These are phyloP conservation scores for Hyperoodon ampullatus DNA, from an alignment of 2,113 vertebrate genomes.

Conservation along the genomic window DNA sequence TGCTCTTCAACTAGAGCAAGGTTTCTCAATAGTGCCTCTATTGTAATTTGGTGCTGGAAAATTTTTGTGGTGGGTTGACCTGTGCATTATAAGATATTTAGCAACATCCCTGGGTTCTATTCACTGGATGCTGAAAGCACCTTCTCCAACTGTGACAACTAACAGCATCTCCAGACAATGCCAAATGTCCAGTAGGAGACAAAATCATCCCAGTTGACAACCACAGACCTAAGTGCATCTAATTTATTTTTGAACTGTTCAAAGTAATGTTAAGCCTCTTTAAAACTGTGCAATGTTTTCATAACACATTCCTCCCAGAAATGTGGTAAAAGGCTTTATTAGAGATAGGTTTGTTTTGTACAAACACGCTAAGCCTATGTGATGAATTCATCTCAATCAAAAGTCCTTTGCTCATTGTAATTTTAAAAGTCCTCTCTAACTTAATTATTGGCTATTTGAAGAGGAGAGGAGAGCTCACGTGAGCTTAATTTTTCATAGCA, in stretches of 20 bases:
- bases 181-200: not conserved
- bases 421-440: not conserved
- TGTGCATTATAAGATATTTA: not conserved
- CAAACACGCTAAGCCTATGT: not conserved
- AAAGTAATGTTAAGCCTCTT: constrained; percentile 44
- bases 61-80: not conserved
- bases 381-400: not conserved
- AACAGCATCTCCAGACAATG: not conserved
- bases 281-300: not conserved
- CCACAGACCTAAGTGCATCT: not conserved
- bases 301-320: not conserved
- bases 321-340: not conserved
- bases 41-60: not conserved
- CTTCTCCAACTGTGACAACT: not conserved
- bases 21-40: not conserved
- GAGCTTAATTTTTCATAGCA: not conserved
- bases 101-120: not conserved
- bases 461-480: not conserved
- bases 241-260: not conserved
- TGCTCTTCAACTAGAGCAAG: not conserved
- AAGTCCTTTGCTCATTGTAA: not conserved
- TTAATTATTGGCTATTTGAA: not conserved
- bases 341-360: not conserved
- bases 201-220: not conserved
- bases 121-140: not conserved